Conservation (phyloP, 2,797 vertebrate species). For the Orientallactaga sibirica region DNA sequence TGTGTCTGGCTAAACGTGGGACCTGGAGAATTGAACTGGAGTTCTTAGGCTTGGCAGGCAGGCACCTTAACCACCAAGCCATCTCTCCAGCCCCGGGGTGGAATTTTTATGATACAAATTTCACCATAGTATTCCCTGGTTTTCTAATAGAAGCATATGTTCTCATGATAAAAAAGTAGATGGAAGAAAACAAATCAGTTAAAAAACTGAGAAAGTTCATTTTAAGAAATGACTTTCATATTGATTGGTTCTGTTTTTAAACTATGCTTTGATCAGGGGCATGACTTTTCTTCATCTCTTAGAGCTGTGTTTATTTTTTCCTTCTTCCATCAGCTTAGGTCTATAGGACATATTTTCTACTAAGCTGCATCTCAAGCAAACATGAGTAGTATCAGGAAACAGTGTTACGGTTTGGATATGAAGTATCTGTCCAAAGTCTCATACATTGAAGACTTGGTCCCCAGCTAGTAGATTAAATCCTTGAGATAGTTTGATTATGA, state of each 20-base stretch:
- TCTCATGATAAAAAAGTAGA: slow-evolving; percentile 12
- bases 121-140: not conserved
- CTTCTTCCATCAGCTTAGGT: not conserved
- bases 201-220: not conserved
- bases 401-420: not conserved
- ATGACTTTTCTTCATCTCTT: slow-evolving; percentile 5
- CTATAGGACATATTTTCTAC: slow-evolving; percentile 5
- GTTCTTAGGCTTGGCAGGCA: too few species aligned
- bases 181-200: slow-evolving; percentile 40
- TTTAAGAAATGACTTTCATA: not conserved
- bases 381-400: not conserved
- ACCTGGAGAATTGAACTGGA: too few species aligned
- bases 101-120: slow-evolving; percentile 13
- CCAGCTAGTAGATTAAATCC: not conserved
- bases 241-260: slow-evolving; percentile 22
- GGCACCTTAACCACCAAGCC: too few species aligned
- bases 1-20: too few species aligned
- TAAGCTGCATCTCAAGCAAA: slow-evolving; percentile 41
- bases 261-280: slow-evolving; percentile 33
- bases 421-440: not conserved
- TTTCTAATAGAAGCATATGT: slow-evolving; percentile 33
- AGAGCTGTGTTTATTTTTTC: slow-evolving; percentile 12
- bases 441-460: not conserved
- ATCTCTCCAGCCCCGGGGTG: not conserved
- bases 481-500: not conserved